A percentile compares a stretch with the other conserved stretches of the same genome.
These are phyloP conservation scores for Gopherus evgoodei DNA, from an alignment of 2,113 vertebrate species.

Conservation along the genomic window DNA sequence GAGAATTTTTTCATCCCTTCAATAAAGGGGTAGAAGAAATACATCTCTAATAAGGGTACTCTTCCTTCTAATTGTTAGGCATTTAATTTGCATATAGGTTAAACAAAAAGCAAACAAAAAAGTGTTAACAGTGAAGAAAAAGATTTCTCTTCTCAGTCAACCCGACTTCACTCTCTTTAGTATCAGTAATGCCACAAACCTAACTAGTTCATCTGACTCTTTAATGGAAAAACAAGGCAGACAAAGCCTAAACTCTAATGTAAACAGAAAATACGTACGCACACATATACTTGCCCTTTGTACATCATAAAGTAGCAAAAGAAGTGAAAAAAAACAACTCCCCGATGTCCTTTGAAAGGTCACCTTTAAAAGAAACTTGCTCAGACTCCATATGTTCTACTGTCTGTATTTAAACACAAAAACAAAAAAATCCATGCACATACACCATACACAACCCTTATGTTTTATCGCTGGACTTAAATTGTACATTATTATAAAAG, in stretches of 20 bases:
- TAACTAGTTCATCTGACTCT: background rate
- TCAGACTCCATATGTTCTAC: background rate
- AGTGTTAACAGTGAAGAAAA: constrained; percentile 40
- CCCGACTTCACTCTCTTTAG: constrained; percentile 17
- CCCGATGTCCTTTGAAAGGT: background rate
- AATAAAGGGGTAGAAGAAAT: background rate
- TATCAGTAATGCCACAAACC: constrained; percentile 60
- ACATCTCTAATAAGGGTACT: background rate
- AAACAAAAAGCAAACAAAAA: constrained; percentile 47
- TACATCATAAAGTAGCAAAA: background rate
- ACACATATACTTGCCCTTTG: background rate
- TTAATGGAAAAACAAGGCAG: background rate
- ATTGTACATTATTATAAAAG: background rate
- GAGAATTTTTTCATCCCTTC: background rate
- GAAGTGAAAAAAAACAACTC: background rate
- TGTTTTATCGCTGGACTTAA: background rate
- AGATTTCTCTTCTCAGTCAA: constrained; percentile 50
- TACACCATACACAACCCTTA: background rate
- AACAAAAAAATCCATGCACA: background rate
- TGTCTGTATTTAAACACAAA: background rate
- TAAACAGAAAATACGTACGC: background rate
- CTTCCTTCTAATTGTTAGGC: constrained; percentile 6
- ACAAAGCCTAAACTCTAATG: background rate
- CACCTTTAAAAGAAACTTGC: background rate
- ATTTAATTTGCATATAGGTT: background rate